Evolutionary conservation across 2,888 invertebrate genomes (phyloP).

Genomic region (Acanthococcus lagerstroemiae): DNA sequence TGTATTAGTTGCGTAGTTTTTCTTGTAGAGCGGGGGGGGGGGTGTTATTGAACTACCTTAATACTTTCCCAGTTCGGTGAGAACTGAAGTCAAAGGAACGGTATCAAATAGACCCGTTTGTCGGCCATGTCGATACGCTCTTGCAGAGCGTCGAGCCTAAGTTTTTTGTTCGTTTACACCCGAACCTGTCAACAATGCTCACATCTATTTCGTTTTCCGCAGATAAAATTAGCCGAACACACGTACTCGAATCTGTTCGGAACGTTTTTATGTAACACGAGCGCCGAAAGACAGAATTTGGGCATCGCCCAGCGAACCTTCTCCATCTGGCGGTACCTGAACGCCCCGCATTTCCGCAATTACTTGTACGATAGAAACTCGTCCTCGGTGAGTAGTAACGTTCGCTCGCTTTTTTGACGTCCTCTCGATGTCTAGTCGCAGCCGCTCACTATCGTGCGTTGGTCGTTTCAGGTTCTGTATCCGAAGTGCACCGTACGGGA

Average conservation of each 20-base stretch:
- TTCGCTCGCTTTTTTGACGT: too few species aligned
- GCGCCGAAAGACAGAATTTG: constrained; percentile 57
- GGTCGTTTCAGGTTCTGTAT: constrained; percentile 60
- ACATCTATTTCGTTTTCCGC: constrained; percentile 36
- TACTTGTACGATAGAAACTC: constrained; percentile 60
- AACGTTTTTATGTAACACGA: constrained; percentile 86
- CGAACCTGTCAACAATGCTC: too few species aligned
- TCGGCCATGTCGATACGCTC: too few species aligned
- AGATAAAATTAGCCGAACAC: constrained; percentile 92
- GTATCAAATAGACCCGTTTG: too few species aligned
- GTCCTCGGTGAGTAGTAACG: constrained; percentile 47
- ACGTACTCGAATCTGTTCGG: constrained; percentile 94
- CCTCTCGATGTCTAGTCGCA: too few species aligned
- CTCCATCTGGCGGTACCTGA: constrained; percentile 81
- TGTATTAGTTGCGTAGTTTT: too few species aligned
- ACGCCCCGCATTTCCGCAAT: constrained; percentile 69
- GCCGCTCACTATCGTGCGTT: not conserved
- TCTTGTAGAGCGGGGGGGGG: too few species aligned
- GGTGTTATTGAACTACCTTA: too few species aligned
- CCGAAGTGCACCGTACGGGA: constrained; percentile 76
- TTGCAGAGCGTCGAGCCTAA: too few species aligned
- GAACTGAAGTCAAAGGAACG: too few species aligned
- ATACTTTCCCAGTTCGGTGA: too few species aligned
- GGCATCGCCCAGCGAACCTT: constrained; percentile 59
- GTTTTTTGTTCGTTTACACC: too few species aligned